Conservation (phyloP, 2,113 vertebrate species). For the Lipotes vexillifer region DNA sequence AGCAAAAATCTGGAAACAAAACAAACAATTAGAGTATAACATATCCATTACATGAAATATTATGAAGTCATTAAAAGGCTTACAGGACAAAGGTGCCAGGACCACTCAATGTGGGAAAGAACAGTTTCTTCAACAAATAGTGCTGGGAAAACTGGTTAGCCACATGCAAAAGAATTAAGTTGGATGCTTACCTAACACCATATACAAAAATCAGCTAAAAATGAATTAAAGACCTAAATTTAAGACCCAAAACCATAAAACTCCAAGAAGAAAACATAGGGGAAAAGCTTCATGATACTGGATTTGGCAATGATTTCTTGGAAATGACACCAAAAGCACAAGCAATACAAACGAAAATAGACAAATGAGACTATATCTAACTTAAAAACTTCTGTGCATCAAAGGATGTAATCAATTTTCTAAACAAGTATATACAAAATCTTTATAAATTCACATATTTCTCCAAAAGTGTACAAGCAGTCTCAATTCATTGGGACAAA, state of each 20-base stretch:
- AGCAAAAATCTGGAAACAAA: neutral
- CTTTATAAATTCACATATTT: slow-evolving; percentile 61
- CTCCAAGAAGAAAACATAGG: neutral
- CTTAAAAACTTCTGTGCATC: neutral
- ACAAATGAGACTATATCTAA: neutral
- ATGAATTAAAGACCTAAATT: neutral
- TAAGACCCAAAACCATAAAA: neutral
- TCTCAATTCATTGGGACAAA: slow-evolving; percentile 36
- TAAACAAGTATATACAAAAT: slow-evolving; percentile 42
- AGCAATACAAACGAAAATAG: neutral
- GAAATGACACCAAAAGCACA: neutral
- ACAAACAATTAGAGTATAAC: neutral
- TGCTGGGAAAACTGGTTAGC: neutral
- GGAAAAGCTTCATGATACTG: neutral
- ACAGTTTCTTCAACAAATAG: neutral
- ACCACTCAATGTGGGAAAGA: neutral
- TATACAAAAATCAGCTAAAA: neutral
- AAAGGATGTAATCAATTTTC: neutral
- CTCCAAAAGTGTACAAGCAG: slow-evolving; percentile 44
- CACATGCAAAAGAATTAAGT: neutral
- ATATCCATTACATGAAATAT: neutral
- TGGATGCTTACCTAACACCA: neutral
- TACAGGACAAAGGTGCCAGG: neutral
- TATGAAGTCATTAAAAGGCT: neutral
- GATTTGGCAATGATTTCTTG: neutral